A percentile compares a stretch with the other conserved stretches of the same genome.
Evolutionary conservation across 2,797 vertebrate genomes (phyloP).

Genomic region (Propithecus perrieri): DNA sequence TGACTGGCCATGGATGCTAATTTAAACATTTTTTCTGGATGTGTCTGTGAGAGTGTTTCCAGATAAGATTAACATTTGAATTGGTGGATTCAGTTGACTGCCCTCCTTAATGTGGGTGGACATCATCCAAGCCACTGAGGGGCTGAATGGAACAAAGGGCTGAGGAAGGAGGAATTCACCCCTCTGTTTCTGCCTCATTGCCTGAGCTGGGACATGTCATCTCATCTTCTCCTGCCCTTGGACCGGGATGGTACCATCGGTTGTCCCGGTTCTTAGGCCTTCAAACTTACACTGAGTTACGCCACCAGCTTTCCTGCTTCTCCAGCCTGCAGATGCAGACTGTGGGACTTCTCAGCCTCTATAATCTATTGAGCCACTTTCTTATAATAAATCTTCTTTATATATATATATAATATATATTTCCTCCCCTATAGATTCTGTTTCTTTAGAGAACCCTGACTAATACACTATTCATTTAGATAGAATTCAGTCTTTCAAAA

Average conservation of each 20-base stretch:
- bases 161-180: not conserved
- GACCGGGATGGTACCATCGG: not conserved
- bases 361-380: not conserved
- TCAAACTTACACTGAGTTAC: not conserved
- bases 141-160: not conserved
- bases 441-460: not conserved
- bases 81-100: not conserved
- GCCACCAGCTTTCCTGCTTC: not conserved
- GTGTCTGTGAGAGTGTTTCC: not conserved
- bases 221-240: not conserved
- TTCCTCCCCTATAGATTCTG: not conserved
- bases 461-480: not conserved
- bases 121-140: too few relatives aligned
- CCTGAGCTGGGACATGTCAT: not conserved
- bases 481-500: not conserved
- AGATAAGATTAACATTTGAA: not conserved
- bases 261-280: not conserved
- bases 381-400: not conserved
- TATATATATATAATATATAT: not conserved
- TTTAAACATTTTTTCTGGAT: not conserved
- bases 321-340: not conserved
- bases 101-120: too few relatives aligned
- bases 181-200: not conserved
- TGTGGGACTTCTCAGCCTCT: not conserved
- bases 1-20: not conserved